Evolutionary conservation across 2,888 invertebrate genomes (phyloP), one percentile per base, ranked within the genome.

Genomic region (Hirtodrosophila alboralis): DNA sequence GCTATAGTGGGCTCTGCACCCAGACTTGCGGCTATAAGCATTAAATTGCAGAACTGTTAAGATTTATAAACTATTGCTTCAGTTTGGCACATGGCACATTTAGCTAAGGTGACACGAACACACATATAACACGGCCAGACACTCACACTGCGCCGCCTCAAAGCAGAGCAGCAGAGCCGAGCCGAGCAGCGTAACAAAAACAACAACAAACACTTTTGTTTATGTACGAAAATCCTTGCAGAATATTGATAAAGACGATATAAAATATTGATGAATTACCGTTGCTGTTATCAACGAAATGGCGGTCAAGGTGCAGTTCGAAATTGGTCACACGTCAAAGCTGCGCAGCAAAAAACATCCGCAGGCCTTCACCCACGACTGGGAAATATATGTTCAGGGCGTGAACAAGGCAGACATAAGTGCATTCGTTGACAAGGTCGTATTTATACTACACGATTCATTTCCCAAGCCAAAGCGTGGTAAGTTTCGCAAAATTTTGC

Each of bases 301-400:
- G 94, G 93, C 93, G 86, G 93, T 95, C 73, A 94, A 94, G 89
- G 95, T 97, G 81, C 94, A 94, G 90, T 94, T 98, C 88, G 97
- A 98, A 92, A 95, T 98, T 90, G 98, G 98, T 72, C 98, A 98
- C 91, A 94, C 94, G 91, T 96, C 98, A 72, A 93, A 94, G 63
- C 90, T 97, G 77, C 94, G 96, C 86, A 93, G 94, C 48, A 95
- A 96, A 89, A 93, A 94, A 81, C 96, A 97, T 9, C 93, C 94
- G 14, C 96, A 97, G 89, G 98, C 97, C 38, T 98, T 96, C 90
- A 98, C 98, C 76, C 98, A 98, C 91, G 98, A 98, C 90, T 98
- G 98, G 98, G 96, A 96, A 90, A 95, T 98, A 48, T 98, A 95
- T 91, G 96, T 98, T 14, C 93, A 96, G 87, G 98, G 98, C 49